A percentile compares a stretch with the other conserved stretches of the same genome.
Evolutionary conservation across 2,888 invertebrate genomes (phyloP).

Genomic region (Noctua janthe): DNA sequence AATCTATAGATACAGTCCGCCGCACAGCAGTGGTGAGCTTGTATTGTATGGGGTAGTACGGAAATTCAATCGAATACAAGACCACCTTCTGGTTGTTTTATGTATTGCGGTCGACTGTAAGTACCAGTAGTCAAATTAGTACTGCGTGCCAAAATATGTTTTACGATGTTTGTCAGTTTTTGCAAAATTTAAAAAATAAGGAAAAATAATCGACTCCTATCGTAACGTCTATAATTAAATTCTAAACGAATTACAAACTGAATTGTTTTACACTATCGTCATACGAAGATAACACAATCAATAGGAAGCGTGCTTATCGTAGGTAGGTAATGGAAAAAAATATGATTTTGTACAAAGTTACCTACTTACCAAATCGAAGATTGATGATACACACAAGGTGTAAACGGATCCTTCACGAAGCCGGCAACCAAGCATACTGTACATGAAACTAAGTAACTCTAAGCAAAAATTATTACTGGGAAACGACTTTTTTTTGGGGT

Average conservation of each 20-base stretch:
- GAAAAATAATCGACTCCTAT: neutral
- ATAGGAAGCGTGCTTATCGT: conserved; percentile 14
- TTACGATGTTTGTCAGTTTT: neutral
- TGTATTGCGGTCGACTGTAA: neutral
- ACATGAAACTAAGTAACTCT: too few relatives aligned
- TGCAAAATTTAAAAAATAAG: neutral
- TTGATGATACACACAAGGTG: neutral
- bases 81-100: neutral
- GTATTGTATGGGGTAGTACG: neutral
- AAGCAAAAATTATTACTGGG: too few relatives aligned
- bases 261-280: conserved; percentile 29
- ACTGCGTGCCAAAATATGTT: neutral
- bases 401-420: too few relatives aligned
- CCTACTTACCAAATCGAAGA: neutral
- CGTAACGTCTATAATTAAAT: neutral
- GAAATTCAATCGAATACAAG: neutral
- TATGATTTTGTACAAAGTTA: neutral
- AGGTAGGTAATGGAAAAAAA: conserved; percentile 5
- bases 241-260: neutral
- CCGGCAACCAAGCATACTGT: too few relatives aligned
- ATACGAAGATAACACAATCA: conserved; percentile 25
- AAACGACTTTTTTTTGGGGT: too few relatives aligned
- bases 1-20: neutral
- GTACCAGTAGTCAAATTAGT: neutral
- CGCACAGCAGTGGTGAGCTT: neutral